Evolutionary conservation across 2,888 invertebrate species (phyloP).

Genomic region (Masnerella sp.): DNA sequence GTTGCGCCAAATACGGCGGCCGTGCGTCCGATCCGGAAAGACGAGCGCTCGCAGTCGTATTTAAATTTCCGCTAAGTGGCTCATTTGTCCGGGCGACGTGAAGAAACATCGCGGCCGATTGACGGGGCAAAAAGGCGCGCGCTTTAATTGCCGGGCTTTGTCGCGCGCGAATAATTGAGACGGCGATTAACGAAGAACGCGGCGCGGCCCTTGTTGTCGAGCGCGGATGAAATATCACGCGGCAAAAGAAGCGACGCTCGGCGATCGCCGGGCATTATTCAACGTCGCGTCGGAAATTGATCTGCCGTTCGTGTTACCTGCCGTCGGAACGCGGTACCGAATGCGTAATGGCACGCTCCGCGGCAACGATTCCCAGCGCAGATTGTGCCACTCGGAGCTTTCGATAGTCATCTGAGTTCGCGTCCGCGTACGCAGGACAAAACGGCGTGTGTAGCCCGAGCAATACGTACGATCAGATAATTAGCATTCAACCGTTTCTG

Average conservation of each 20-base stretch:
- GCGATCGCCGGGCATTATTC: constrained; percentile 49
- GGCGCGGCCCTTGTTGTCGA: constrained; percentile 11
- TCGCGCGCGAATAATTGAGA: constrained; percentile 26
- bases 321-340: constrained; percentile 61
- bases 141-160: constrained; percentile 25
- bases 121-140: constrained; percentile 2
- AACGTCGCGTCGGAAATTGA: constrained; percentile 57
- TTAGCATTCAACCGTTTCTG: constrained; percentile 71
- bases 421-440: constrained; percentile 70
- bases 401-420: constrained; percentile 74
- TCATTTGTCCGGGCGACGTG: constrained; percentile 39
- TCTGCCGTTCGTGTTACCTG: constrained; percentile 56
- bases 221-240: constrained; percentile 41
- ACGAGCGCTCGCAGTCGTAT: constrained; percentile 22
- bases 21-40: constrained; percentile 20
- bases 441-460: constrained; percentile 63
- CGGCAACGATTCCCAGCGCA: constrained; percentile 68
- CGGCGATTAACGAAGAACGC: constrained; percentile 21
- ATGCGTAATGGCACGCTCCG: constrained; percentile 73
- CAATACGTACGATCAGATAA: constrained; percentile 73
- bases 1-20: constrained; percentile 21
- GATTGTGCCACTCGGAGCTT: constrained; percentile 70
- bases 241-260: constrained; percentile 41
- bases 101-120: constrained; percentile 15
- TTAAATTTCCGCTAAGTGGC: constrained; percentile 34